Evolutionary conservation across 2,888 invertebrate species (phyloP), one percentile per base, ranked within the genome.

Genomic region (Caenorhabditis sp.): DNA sequence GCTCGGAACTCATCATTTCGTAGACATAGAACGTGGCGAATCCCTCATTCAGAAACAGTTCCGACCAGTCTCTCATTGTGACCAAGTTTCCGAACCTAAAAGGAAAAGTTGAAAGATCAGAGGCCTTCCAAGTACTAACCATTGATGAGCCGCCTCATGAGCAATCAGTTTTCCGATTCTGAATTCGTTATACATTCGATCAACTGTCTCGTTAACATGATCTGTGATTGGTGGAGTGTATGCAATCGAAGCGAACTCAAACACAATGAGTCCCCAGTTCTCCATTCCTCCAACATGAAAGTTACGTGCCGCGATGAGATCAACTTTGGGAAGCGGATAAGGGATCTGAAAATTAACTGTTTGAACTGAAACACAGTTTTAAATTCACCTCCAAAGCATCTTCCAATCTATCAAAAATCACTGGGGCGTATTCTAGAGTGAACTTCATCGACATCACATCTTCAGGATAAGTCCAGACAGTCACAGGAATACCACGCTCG

Each of bases 251-350:
- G 75, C 63, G n/a, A 72, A 79, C n/a, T 85, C 82, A 41, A 82
- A 81, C 0, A 82, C 81, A 19, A 82, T 69, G 12, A 85, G 44
- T 8, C 93, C 93, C 93, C 93, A 93, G 85, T 93, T 93, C 85
- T 93, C 93, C 93, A 93, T 93, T 38, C 93, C 93, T 12, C 93
- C 93, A 4, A 93, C 92, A 24, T 92, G 90, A 85, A 93, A 93
- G 61, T 92, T 92, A 14, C 92, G 91, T 5, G 93, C 92, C 4
- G 93, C 93, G 28, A 93, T 93, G 89, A 93, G 89, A 87, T 93
- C 93, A 91, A 91, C 80, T 84, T 92, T 92, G 8, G 86, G 85
- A 26, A 92, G 66, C 7, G 91, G 91, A 80, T 91, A 92, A 8
- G 89, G 79, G 2, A 90, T 82, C 89, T 90, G 72, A 22, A 75